Percentiles rank a stretch among this genome's conserved stretches.
Conservation (phyloP, 1,140 invertebrate species). For the Aphaenogaster floridana region DNA sequence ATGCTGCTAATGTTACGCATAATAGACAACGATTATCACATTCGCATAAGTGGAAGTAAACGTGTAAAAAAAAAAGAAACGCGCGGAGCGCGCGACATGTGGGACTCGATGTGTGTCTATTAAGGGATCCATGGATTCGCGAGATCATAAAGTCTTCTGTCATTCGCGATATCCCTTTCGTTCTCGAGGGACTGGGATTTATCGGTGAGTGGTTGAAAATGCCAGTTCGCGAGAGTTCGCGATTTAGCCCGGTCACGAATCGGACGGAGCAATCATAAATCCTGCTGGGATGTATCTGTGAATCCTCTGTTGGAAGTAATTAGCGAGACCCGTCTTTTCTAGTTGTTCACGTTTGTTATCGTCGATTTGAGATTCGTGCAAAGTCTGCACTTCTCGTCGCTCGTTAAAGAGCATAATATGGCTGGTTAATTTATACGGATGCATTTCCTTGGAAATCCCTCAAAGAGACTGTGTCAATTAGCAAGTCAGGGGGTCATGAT, state of each 20-base stretch:
- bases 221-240: neutral
- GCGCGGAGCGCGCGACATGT: neutral
- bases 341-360: conserved; percentile 40
- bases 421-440: conserved; percentile 13
- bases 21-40: neutral
- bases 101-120: neutral
- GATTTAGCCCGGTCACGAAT: neutral
- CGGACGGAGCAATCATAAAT: conserved; percentile 7
- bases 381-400: conserved; percentile 9
- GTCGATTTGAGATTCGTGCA: conserved; percentile 33
- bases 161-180: neutral
- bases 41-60: neutral
- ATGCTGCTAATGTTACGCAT: neutral
- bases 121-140: neutral
- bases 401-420: conserved; percentile 32
- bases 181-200: neutral
- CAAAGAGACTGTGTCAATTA: conserved; percentile 46
- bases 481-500: neutral
- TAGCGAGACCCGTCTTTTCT: neutral
- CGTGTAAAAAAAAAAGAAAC: neutral
- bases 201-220: neutral
- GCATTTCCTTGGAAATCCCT: conserved; percentile 22
- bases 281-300: neutral
- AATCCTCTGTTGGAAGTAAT: conserved; percentile 39
- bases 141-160: neutral